Base-by-base conservation (phyloP, 2,113 vertebrate genomes). In the Benitochromis conjunctus region DNA sequence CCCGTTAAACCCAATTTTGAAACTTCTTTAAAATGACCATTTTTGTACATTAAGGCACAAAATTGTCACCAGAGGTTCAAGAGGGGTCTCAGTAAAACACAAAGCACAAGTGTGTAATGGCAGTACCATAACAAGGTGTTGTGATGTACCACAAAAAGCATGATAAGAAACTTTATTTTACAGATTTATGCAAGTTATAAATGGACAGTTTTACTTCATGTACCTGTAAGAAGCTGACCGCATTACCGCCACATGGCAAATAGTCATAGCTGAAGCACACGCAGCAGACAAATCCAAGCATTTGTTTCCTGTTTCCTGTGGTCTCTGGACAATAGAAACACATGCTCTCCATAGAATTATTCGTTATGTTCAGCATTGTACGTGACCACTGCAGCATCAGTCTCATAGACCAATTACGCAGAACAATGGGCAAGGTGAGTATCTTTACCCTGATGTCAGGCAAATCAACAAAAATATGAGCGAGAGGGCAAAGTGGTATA, bases 391-490 rank as follows among this genome's bases (percentile, higher is more conserved):
- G 34, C 74, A 76, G 34, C 48, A 79, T 78, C 43, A 41, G 14
- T 69, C 82, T 80, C 5, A n/a, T 11, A 46, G 79, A 51, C n/a
- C 74, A 76, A 19, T 79, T 64, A 56, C 24, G 54, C 19, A 41
- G 14, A 36, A 58, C 57, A 26, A 58, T 53, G 51, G 58, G 31
- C 24, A 31, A 24, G 21, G n/a, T 66, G 53, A 79, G 10, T 18
- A 55, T 6, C 18, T 66, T 66, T 54, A n/a, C 48, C 26, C 21
- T 24, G 18, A 66, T 38, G 77, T 21, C 24, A 21, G 21, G 60
- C n/a, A 24, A 89, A 64, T 24, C 38, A 89, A 56, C 57, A 79
- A 48, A 55, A n/a, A 12, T 24, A 12, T 12, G 6, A 79, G 51
- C 21, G 0, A 62, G 24, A 38, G 31, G 38, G 48, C 26, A 58